phyloP scores from a whole-genome alignment of 2,113 vertebrate genomes.

The Protobothrops mucrosquamatus region DNA sequence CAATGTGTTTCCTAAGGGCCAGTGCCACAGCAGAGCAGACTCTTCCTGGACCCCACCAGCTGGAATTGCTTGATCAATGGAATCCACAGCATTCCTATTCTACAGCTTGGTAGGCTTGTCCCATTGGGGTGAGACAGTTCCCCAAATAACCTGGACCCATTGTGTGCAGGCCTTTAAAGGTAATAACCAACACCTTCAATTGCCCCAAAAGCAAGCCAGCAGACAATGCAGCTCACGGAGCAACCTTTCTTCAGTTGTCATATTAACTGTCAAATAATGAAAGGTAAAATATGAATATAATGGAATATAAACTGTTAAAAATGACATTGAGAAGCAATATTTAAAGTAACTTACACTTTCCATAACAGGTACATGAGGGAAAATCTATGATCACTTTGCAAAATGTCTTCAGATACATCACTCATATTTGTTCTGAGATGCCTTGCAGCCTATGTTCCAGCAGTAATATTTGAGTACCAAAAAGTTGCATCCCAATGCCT shows the following conservation, averaged over 20 bases:
- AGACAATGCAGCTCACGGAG: neutral
- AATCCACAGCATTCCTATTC: neutral
- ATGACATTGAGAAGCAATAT: neutral
- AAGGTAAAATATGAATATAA: neutral
- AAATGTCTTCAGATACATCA: neutral
- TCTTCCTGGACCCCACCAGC: neutral
- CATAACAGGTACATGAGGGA: neutral
- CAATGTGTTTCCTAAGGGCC: neutral
- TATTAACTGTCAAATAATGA: neutral
- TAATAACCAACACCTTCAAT: neutral
- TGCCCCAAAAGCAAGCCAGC: neutral
- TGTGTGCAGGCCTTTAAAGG: neutral
- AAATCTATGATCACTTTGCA: neutral
- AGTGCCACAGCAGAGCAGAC: neutral
- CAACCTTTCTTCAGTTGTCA: neutral
- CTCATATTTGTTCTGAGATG: neutral
- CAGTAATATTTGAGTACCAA: neutral
- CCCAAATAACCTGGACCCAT: neutral
- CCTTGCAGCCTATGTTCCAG: neutral
- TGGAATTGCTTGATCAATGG: neutral
- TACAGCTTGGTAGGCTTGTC: neutral
- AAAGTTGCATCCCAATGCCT: neutral
- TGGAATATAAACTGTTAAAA: neutral
- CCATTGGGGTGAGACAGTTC: neutral
- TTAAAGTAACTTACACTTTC: neutral